phyloP scores from a whole-genome alignment of 2,113 vertebrate species.

The Solea senegalensis region DNA sequence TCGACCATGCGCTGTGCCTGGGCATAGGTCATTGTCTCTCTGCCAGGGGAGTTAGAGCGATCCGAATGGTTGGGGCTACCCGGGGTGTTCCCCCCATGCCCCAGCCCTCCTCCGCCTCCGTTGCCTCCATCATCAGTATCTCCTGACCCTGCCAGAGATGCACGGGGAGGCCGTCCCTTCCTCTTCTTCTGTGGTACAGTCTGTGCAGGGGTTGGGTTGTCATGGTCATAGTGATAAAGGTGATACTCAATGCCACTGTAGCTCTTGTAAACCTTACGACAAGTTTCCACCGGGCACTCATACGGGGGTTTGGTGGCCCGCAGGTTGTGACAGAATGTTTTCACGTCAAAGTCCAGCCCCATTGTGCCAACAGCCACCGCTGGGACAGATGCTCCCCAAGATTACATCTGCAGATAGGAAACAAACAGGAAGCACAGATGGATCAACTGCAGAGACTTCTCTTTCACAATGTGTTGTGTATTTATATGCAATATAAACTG shows the following conservation, averaged over 20 bases:
- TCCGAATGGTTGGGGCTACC: conserved; percentile 91
- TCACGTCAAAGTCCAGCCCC: conserved; percentile 98
- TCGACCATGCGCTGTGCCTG: conserved; percentile 98
- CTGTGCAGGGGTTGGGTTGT: conserved; percentile 91
- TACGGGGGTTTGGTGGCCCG: conserved; percentile 98
- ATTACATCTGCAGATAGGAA: conserved; percentile 79
- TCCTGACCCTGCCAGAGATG: conserved; percentile 64
- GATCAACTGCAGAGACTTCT: neutral
- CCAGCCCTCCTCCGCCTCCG: conserved; percentile 68
- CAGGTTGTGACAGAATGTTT: conserved; percentile 97
- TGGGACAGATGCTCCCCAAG: conserved; percentile 61
- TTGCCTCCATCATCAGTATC: conserved; percentile 77
- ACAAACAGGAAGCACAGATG: conserved; percentile 15
- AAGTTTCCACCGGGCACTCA: conserved; percentile 95
- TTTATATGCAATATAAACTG: too few species aligned
- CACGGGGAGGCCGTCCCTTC: conserved; percentile 92
- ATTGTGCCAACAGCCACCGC: conserved; percentile 80
- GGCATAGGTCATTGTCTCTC: conserved; percentile 97
- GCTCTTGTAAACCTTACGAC: conserved; percentile 98
- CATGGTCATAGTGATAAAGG: conserved; percentile 98
- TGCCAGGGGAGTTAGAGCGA: conserved; percentile 89
- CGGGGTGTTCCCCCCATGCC: conserved; percentile 78
- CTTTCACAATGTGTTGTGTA: too few species aligned
- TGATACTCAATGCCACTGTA: conserved; percentile 99
- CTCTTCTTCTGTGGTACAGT: conserved; percentile 91